phyloP scores from a whole-genome alignment of 1,140 invertebrate species.

The Vanessa atalanta region DNA sequence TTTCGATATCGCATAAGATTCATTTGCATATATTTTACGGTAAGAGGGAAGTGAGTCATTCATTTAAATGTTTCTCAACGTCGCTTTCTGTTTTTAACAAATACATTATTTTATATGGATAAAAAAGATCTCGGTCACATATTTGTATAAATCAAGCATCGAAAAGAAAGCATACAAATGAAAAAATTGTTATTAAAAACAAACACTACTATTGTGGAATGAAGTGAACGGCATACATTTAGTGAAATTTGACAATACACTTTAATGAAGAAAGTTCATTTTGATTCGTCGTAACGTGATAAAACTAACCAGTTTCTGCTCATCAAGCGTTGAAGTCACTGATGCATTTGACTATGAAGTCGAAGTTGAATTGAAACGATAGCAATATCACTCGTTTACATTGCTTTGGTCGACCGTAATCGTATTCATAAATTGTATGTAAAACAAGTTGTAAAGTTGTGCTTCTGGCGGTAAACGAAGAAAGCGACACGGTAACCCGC shows the following conservation, averaged over 20 bases:
- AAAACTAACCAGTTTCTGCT: slow-evolving; percentile 61
- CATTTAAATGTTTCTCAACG: slow-evolving; percentile 42
- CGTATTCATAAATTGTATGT: slow-evolving; percentile 19
- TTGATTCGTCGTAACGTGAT: slow-evolving; percentile 61
- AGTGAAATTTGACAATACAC: slow-evolving; percentile 74
- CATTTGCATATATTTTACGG: slow-evolving; percentile 43
- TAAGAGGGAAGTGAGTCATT: slow-evolving; percentile 42
- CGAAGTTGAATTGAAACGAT: neutral
- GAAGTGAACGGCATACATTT: slow-evolving; percentile 36
- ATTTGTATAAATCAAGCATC: slow-evolving; percentile 3
- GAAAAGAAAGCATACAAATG: slow-evolving; percentile 24
- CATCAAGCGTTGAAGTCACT: slow-evolving; percentile 44
- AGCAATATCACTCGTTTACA: neutral
- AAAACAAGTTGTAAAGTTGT: slow-evolving; percentile 31
- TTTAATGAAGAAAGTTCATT: slow-evolving; percentile 69
- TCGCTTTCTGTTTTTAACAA: slow-evolving; percentile 27
- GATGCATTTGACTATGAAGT: slow-evolving; percentile 43
- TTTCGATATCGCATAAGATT: slow-evolving; percentile 40
- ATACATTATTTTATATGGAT: neutral
- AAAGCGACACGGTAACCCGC: slow-evolving; percentile 67
- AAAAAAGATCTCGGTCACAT: neutral
- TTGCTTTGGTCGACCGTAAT: slow-evolving; percentile 7
- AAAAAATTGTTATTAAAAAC: slow-evolving; percentile 2
- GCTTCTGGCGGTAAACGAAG: slow-evolving; percentile 49
- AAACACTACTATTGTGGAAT: slow-evolving; percentile 33